Evolutionary conservation across 64 coral and sea anemone species (phyloP), one percentile per base, ranked within the genome.

Genomic region (Pachyseris speciosa): DNA sequence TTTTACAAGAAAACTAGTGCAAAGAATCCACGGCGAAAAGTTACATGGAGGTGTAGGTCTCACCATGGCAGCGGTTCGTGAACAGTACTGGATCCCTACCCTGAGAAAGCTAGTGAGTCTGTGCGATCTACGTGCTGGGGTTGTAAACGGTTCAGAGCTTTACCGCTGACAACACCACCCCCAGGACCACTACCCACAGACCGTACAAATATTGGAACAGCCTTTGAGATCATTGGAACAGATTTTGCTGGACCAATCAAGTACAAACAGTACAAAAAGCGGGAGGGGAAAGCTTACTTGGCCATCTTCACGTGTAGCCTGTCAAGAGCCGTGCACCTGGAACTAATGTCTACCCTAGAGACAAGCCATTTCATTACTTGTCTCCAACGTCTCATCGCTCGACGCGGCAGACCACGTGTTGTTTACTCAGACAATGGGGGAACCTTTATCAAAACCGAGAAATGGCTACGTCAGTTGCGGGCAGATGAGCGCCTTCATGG

Each of bases 401-500:
- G 84, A 39, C 42, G 73, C 32, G 91, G 91, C 28, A 13, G 91
- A 29, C 91, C 84, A 24, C 0, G 8, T 20, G 52, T 12, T 2
- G 16, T 91, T 7, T 91, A 83, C 27, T 93, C 72, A 7, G 85
- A 94, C 44, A 94, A 88, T 70, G 70, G 92, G 2, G n/a, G 34
- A 13, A 93, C 74, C 0, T 93, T 93, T 79, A 55, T 69, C 10
- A 75, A 49, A 7, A 84, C 48, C 16, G 84, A 29, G 12, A 87
- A 74, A 13, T 88, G 84, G 84, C 34, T 94, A 7, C 37, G 42
- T 20, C 67, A 79, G 17, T 44, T 87, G 11, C 40, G 27, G 37
- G 13, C 42, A 1, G 38, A 69, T 63, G 64, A 86, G 13, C 26
- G 29, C 11, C 26, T 86, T 1, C 51, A 86, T 34, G n/a, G 42